Percentiles rank a stretch among this genome's conserved stretches.
phyloP scores from a whole-genome alignment of 1,140 invertebrate genomes.

The Diuraphis noxia region DNA sequence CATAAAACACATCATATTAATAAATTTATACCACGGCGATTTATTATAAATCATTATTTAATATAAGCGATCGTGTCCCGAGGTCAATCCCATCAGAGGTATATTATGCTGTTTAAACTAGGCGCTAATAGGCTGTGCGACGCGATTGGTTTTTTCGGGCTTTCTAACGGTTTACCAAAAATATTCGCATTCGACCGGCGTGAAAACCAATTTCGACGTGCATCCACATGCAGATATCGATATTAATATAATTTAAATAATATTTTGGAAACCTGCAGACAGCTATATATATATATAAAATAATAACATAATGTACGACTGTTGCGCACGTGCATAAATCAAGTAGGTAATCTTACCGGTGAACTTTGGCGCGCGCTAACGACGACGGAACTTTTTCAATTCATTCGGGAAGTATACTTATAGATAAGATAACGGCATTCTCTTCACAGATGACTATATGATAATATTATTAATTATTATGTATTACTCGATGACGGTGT shows the following conservation, averaged over 20 bases:
- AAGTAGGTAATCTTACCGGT: background rate
- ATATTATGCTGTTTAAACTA: background rate
- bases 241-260: background rate
- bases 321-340: background rate
- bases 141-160: background rate
- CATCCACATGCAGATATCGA: background rate
- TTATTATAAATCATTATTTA: background rate
- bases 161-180: background rate
- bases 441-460: background rate
- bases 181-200: background rate
- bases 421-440: background rate
- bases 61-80: background rate
- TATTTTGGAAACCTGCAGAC: background rate
- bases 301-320: background rate
- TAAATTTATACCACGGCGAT: background rate
- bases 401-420: background rate
- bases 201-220: background rate
- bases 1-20: too few species aligned
- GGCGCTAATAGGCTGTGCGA: background rate
- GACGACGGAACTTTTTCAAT: background rate
- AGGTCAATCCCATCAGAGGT: background rate
- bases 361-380: background rate
- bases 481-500: too few species aligned
- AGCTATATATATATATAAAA: too few species aligned
- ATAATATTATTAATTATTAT: background rate